Percentiles rank a stretch among this genome's conserved stretches.
phyloP scores from a whole-genome alignment of 1,140 invertebrate genomes.

The Zaprionus capensis region DNA sequence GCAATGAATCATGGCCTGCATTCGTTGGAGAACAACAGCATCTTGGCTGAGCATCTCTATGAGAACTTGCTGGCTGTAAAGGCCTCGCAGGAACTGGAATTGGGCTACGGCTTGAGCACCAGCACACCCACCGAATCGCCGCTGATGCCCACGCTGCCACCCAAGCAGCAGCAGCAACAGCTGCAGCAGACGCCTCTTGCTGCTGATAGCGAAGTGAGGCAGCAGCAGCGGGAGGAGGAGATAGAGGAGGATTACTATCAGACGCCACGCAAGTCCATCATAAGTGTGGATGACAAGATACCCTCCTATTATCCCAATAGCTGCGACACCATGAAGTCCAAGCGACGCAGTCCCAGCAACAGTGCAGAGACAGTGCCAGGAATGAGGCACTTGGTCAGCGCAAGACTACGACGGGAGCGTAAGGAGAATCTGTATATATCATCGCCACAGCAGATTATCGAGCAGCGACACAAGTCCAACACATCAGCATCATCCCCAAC shows the following conservation, averaged over 20 bases:
- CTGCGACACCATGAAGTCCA: constrained; percentile 74
- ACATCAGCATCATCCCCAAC: constrained; percentile 11
- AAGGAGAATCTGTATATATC: constrained; percentile 82
- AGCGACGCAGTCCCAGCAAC: constrained; percentile 63
- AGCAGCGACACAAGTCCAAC: constrained; percentile 63
- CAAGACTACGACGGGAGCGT: constrained; percentile 65
- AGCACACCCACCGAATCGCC: constrained; percentile 82
- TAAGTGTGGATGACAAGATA: constrained; percentile 81
- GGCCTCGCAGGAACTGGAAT: constrained; percentile 73
- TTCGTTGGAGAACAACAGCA: constrained; percentile 50
- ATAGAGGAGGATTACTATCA: constrained; percentile 81
- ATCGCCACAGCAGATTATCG: constrained; percentile 78
- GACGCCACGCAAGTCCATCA: constrained; percentile 76
- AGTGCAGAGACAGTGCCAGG: constrained; percentile 23
- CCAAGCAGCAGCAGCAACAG: constrained; percentile 43
- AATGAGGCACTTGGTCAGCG: constrained; percentile 65
- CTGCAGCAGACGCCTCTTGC: constrained; percentile 32
- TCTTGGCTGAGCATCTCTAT: constrained; percentile 74
- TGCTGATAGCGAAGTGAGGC: not conserved
- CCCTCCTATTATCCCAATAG: constrained; percentile 83
- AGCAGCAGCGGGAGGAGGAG: constrained; percentile 32
- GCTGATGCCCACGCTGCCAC: constrained; percentile 56
- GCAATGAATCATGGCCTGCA: constrained; percentile 53
- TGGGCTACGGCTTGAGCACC: constrained; percentile 58
- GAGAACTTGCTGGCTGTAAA: constrained; percentile 76